A percentile compares a stretch with the other conserved stretches of the same genome.
Conservation (phyloP, 2,888 invertebrate genomes). For the Pardosa pseudoannulata region DNA sequence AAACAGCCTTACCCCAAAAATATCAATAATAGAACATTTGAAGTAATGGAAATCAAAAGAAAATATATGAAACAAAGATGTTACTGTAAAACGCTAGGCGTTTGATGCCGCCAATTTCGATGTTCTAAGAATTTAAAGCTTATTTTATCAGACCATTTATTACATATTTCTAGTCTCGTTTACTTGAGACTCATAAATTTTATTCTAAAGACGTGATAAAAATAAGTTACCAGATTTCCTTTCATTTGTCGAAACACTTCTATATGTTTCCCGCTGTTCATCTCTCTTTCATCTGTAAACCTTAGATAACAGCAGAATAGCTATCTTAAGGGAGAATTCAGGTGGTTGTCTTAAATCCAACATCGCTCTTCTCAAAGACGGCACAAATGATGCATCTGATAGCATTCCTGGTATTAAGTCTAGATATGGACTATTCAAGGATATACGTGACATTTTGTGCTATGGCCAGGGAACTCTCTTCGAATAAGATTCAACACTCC, state of each 20-base stretch:
- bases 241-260: background rate
- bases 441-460: slow-evolving; percentile 48
- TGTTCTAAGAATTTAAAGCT: too few relatives aligned
- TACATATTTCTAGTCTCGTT: too few relatives aligned
- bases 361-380: background rate
- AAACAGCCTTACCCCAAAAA: too few relatives aligned
- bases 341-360: background rate
- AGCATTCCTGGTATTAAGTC: slow-evolving; percentile 16
- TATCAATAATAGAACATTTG: too few relatives aligned
- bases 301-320: background rate
- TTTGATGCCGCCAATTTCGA: too few relatives aligned
- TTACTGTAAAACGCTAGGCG: too few relatives aligned
- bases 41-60: too few relatives aligned
- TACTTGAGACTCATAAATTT: background rate
- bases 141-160: too few relatives aligned
- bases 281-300: background rate
- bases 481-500: slow-evolving; percentile 16
- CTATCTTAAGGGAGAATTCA: background rate
- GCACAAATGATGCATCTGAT: slow-evolving; percentile 9
- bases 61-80: too few relatives aligned
- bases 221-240: background rate
- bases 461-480: slow-evolving; percentile 14
- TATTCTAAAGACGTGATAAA: background rate
- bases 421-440: slow-evolving; percentile 27
- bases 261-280: background rate